Evolutionary conservation across 2,888 invertebrate species (phyloP).

Genomic region (Portevinia maculata): DNA sequence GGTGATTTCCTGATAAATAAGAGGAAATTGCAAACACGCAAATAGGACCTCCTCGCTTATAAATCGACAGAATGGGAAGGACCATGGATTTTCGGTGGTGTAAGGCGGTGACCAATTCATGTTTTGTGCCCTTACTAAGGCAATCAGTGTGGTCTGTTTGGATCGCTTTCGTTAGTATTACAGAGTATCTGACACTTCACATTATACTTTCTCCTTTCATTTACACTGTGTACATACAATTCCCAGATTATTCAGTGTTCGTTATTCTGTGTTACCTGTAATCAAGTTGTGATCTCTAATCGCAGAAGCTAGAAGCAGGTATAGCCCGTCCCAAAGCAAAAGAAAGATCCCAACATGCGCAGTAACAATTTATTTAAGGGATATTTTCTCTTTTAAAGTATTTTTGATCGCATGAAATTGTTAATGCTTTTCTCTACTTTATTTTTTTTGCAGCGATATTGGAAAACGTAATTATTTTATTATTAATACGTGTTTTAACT

Average conservation of each 20-base stretch:
- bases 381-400: no score
- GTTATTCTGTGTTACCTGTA: slow-evolving; percentile 3
- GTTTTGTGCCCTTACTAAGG: slow-evolving; percentile 57
- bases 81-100: neutral
- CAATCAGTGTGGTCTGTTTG: slow-evolving; percentile 30
- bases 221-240: neutral
- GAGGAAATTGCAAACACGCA: neutral
- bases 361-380: neutral
- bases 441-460: no score
- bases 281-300: slow-evolving; percentile 29
- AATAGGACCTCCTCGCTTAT: neutral
- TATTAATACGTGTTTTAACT: no score
- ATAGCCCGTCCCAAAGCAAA: no score
- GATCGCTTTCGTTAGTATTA: slow-evolving; percentile 39
- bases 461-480: no score
- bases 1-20: slow-evolving; percentile 57
- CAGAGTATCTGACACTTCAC: slow-evolving; percentile 4
- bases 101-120: slow-evolving; percentile 19
- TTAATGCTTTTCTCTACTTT: neutral
- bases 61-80: slow-evolving; percentile 10
- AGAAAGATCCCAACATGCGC: no score
- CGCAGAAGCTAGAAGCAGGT: neutral
- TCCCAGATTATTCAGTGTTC: neutral
- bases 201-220: neutral
- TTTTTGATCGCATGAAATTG: no score